These are phyloP conservation scores for Lottia scabra DNA, from an alignment of 2,888 invertebrate species.

Conservation along the genomic window DNA sequence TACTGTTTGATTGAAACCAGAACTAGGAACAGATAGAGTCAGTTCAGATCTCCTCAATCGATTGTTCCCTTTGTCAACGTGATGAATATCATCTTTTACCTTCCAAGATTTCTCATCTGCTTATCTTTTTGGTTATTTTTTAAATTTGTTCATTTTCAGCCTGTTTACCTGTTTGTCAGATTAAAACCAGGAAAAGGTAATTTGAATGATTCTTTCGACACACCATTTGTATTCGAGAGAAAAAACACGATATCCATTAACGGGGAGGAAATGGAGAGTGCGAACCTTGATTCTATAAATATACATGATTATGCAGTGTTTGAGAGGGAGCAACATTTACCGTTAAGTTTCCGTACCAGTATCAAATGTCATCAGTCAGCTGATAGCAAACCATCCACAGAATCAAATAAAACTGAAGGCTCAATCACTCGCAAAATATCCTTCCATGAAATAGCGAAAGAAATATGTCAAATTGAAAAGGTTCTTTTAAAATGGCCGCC, in stretches of 20 bases:
- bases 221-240: constrained; percentile 7
- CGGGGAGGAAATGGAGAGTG: constrained; percentile 55
- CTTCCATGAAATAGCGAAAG: constrained; percentile 57
- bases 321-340: constrained; percentile 58
- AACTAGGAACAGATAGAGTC: too few species aligned
- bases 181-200: constrained; percentile 65
- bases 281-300: constrained; percentile 50
- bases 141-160: constrained; percentile 49
- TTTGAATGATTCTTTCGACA: constrained; percentile 1
- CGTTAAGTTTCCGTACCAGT: constrained; percentile 52
- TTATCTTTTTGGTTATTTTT: too few species aligned
- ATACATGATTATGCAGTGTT: constrained; percentile 66
- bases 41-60: too few species aligned
- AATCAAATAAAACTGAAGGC: not conserved
- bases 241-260: constrained; percentile 60
- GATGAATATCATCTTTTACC: too few species aligned
- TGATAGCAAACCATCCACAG: not conserved
- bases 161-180: constrained; percentile 61
- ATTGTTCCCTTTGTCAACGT: too few species aligned
- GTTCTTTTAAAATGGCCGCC: constrained; percentile 57
- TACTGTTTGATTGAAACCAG: too few species aligned
- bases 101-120: too few species aligned
- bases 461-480: constrained; percentile 51
- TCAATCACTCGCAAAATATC: constrained; percentile 39
- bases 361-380: constrained; percentile 30